phyloP scores from a whole-genome alignment of 2,888 invertebrate genomes.

The Leucophora obtusa region DNA sequence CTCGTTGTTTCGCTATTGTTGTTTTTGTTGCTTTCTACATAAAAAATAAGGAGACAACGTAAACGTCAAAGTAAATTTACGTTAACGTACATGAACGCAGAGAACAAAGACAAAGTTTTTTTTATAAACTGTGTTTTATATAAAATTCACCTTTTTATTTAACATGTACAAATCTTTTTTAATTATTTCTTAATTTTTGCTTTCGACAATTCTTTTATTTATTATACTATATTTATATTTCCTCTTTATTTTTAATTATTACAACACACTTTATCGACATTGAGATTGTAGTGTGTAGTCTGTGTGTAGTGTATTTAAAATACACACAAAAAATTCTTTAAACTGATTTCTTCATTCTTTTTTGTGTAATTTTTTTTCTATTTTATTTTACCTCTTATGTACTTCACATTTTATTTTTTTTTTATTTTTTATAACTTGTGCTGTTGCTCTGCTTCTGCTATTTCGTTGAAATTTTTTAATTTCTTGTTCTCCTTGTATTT shows the following conservation, averaged over 20 bases:
- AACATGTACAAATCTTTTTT: constrained; percentile 3
- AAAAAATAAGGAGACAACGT: constrained; percentile 52
- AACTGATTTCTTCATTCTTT: constrained; percentile 40
- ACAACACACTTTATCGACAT: constrained; percentile 56
- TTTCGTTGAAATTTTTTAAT: constrained; percentile 58
- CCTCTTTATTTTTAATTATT: constrained; percentile 46
- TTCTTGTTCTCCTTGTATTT: constrained; percentile 64
- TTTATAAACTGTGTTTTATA: background rate
- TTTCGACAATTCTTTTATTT: constrained; percentile 10
- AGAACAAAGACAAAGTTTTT: constrained; percentile 56
- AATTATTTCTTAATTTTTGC: constrained; percentile 3
- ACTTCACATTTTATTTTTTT: constrained; percentile 18
- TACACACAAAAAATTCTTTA: constrained; percentile 39
- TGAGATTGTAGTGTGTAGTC: too few species aligned
- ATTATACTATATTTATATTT: background rate
- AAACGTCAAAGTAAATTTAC: constrained; percentile 56
- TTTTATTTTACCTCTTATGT: constrained; percentile 22
- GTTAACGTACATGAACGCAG: constrained; percentile 52
- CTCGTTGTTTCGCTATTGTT: constrained; percentile 1
- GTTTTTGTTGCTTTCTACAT: constrained; percentile 15
- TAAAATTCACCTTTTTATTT: constrained; percentile 14
- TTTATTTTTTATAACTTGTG: constrained; percentile 38
- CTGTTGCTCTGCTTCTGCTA: constrained; percentile 52
- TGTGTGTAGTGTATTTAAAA: constrained; percentile 11
- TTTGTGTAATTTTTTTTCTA: constrained; percentile 10